Conservation (phyloP, 2,888 invertebrate genomes). For the Brachylomia viminalis region DNA sequence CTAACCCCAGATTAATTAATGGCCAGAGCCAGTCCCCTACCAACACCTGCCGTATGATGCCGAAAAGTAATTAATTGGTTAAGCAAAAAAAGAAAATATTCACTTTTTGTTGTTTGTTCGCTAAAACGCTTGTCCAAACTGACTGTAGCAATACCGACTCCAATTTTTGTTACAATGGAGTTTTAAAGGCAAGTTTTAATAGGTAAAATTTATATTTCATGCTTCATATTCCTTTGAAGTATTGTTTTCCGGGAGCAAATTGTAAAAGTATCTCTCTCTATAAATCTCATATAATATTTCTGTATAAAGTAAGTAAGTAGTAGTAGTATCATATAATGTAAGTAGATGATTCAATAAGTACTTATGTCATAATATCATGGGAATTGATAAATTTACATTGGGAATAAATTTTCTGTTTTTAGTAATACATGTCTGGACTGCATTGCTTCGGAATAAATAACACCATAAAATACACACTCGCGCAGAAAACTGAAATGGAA, state of each 20-base stretch:
- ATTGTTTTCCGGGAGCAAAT: neutral
- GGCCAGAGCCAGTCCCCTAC: slow-evolving; percentile 6
- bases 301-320: too few species aligned
- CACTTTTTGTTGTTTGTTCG: slow-evolving; percentile 16
- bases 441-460: neutral
- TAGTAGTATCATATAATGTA: too few species aligned
- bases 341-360: neutral
- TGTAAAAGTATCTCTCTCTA: neutral
- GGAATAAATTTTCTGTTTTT: neutral
- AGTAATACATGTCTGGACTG: neutral
- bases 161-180: slow-evolving; percentile 20
- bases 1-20: slow-evolving; percentile 52
- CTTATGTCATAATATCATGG: too few species aligned
- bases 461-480: neutral
- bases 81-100: slow-evolving; percentile 21
- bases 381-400: neutral
- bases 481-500: neutral
- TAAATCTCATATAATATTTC: too few species aligned
- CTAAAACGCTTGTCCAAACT: slow-evolving; percentile 29
- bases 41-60: slow-evolving; percentile 54
- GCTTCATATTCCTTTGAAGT: neutral
- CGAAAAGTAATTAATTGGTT: slow-evolving; percentile 53
- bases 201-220: neutral
- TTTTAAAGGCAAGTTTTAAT: neutral
- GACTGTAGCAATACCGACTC: slow-evolving; percentile 10